phyloP scores from a whole-genome alignment of 2,888 invertebrate species.

The Netelia melanura region DNA sequence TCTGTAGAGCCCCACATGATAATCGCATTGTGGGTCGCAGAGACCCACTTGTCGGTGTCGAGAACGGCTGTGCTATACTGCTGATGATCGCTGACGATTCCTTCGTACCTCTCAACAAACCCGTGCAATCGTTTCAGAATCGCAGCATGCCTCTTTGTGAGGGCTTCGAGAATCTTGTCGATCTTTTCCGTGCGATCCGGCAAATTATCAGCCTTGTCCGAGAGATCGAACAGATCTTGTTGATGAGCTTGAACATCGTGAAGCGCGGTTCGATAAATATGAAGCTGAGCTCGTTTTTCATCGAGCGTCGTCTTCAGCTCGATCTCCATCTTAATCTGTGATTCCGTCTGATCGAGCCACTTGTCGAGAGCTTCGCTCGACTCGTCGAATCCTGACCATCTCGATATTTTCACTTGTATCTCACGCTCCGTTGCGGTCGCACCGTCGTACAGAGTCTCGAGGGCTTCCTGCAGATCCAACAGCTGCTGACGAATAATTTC shows the following conservation, averaged over 20 bases:
- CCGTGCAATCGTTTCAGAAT: conserved; percentile 90
- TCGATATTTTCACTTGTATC: conserved; percentile 92
- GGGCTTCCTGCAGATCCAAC: conserved; percentile 92
- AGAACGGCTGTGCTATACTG: conserved; percentile 94
- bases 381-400: conserved; percentile 97
- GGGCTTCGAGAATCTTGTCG: conserved; percentile 89
- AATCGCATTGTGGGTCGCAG: conserved; percentile 93
- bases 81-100: conserved; percentile 95
- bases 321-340: conserved; percentile 91
- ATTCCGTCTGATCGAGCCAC: conserved; percentile 92
- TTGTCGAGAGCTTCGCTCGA: conserved; percentile 91
- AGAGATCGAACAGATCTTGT: conserved; percentile 93
- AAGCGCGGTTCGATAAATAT: conserved; percentile 92
- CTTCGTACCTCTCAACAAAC: conserved; percentile 94
- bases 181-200: conserved; percentile 92
- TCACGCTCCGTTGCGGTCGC: conserved; percentile 92
- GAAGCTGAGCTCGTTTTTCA: conserved; percentile 95
- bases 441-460: conserved; percentile 93
- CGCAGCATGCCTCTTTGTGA: conserved; percentile 90
- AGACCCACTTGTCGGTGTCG: conserved; percentile 95
- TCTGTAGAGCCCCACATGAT: conserved; percentile 93
- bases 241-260: conserved; percentile 95
- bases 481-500: conserved; percentile 94
- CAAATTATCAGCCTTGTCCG: conserved; percentile 92
- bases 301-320: conserved; percentile 94